Evolutionary conservation across 2,888 invertebrate species (phyloP).

Genomic region (Lycophotia porphyrea): DNA sequence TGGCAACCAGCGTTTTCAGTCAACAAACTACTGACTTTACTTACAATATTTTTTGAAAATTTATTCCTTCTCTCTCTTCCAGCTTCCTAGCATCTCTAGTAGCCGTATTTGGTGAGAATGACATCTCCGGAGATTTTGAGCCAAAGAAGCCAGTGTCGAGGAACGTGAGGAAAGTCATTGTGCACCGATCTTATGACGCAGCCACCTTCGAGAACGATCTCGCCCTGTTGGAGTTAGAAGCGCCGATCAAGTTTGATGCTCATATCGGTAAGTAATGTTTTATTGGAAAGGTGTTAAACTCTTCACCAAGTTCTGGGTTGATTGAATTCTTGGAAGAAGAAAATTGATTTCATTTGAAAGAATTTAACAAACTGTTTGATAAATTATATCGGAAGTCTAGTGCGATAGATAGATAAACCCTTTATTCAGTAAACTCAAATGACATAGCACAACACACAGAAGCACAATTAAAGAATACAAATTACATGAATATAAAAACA

Average conservation of each 20-base stretch:
- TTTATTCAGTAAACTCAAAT: too few relatives aligned
- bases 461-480: too few relatives aligned
- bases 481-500: too few relatives aligned
- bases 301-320: background rate
- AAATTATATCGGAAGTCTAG: too few relatives aligned
- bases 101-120: conserved; percentile 97
- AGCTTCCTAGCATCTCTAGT: conserved; percentile 97
- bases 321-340: background rate
- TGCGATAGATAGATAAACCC: too few relatives aligned
- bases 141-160: conserved; percentile 94
- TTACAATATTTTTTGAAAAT: too few relatives aligned
- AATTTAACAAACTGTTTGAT: too few relatives aligned
- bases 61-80: conserved; percentile 63
- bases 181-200: conserved; percentile 96
- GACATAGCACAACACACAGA: too few relatives aligned
- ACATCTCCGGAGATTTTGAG: conserved; percentile 96
- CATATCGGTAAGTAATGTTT: conserved; percentile 92
- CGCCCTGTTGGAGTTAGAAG: conserved; percentile 95
- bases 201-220: conserved; percentile 98
- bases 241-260: conserved; percentile 94
- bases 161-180: conserved; percentile 96
- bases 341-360: too few relatives aligned
- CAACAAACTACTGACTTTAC: too few relatives aligned
- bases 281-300: background rate
- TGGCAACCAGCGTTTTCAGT: too few relatives aligned